These are phyloP conservation scores for Anolis sagrei DNA, from an alignment of 2,113 vertebrate species.

Conservation along the genomic window DNA sequence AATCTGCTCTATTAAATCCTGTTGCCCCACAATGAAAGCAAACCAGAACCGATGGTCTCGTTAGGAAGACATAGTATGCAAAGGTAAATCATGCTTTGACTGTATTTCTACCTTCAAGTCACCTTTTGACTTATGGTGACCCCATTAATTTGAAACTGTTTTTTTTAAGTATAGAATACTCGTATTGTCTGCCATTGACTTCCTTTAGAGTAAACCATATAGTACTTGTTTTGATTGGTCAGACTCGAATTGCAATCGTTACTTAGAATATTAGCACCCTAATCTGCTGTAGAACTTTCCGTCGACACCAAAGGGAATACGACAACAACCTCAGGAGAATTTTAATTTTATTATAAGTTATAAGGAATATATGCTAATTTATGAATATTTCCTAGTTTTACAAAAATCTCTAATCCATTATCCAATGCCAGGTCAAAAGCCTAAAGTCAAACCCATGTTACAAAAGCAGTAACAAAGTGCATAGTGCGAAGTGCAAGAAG, in stretches of 20 bases:
- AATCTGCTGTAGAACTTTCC: background rate
- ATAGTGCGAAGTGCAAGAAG: slow-evolving; percentile 19
- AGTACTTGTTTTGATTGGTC: too few relatives aligned
- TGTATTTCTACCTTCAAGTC: background rate
- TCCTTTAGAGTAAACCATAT: too few relatives aligned
- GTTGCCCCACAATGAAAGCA: too few relatives aligned
- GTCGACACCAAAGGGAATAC: background rate
- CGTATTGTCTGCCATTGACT: too few relatives aligned
- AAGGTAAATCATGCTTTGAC: background rate
- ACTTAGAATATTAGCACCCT: background rate
- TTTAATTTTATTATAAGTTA: slow-evolving; percentile 63
- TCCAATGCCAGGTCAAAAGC: slow-evolving; percentile 75
- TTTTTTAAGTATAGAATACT: too few relatives aligned
- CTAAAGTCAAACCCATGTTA: slow-evolving; percentile 62
- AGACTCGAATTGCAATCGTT: too few relatives aligned
- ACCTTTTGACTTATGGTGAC: background rate
- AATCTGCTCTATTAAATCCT: background rate
- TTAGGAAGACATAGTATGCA: background rate
- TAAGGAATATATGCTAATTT: slow-evolving; percentile 25
- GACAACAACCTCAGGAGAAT: slow-evolving; percentile 27
- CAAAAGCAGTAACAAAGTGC: slow-evolving; percentile 41
- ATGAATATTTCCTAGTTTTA: slow-evolving; percentile 59
- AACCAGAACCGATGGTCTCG: background rate
- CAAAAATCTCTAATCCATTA: slow-evolving; percentile 67
- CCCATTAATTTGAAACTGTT: too few relatives aligned